Base-by-base conservation (phyloP, 2,888 invertebrate genomes). In the Scaptomyza tumidula region DNA sequence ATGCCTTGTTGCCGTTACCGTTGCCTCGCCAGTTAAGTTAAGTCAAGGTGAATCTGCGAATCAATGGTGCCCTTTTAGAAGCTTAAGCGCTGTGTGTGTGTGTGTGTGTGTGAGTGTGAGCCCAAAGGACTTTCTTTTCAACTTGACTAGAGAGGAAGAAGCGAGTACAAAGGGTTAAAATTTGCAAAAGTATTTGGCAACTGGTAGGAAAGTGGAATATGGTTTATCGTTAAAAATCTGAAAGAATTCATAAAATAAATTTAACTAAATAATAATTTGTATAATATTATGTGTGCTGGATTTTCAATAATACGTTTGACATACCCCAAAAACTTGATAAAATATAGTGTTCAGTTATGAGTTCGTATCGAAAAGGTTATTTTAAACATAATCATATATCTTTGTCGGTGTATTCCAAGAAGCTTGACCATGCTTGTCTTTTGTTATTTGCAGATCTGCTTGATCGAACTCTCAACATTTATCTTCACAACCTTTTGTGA, bases 11-110 rank as follows among this genome's bases (percentile, higher is more conserved):
- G 35, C 7, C 16, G 14, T 24, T 24, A 3, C 3, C 24, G 11
- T 49, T 49, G 33, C 33, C 33, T 60, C 5, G 53, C 48, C 59
- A 56, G 52, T 70, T 53, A 71, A 59, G 76, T 16, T 39, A 59
- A 75, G 71, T 75, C 72, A 76, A 76, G 77, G 72, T 75, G 76
- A 75, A 71, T 46, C 71, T 62, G 43, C 53, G 62, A 59, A 46
- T 70, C 70, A 39, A 55, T 70, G 39, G 44, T 52, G 53, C 52
- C 43, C 58, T 63, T 49, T 63, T 39, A 14, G 35, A 56, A 66
- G 60, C 57, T 60, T 60, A 60, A 71, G 65, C 57, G 59, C 24
- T 71, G 29, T 11, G 16, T 14, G 24, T 14, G 29, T 6, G 29
- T 6, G 24, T 5, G 9, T 2, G 7, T 4, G 14, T 7, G 9